phyloP scores from a whole-genome alignment of 2,113 vertebrate species.

The Atlantisia rogersi region DNA sequence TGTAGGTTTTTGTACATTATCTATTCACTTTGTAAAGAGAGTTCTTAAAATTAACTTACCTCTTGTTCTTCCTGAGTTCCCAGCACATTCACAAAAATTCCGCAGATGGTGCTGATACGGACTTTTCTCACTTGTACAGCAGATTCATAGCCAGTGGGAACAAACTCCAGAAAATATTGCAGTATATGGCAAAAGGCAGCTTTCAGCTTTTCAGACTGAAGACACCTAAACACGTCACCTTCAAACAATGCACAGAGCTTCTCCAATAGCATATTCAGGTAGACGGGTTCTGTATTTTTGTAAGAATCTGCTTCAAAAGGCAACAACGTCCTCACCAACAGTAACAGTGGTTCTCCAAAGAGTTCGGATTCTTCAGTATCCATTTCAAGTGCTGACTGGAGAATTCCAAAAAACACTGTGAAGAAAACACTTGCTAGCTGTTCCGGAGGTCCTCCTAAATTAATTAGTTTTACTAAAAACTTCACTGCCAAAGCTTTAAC shows the following conservation, averaged over 20 bases:
- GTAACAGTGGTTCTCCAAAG: conserved; percentile 82
- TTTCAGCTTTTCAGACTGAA: conserved; percentile 80
- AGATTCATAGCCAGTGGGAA: conserved; percentile 84
- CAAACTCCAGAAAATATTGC: conserved; percentile 84
- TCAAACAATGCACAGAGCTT: conserved; percentile 82
- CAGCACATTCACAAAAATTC: conserved; percentile 77
- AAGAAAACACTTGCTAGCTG: conserved; percentile 85
- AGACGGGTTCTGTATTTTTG: conserved; percentile 82
- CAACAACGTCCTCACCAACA: conserved; percentile 82
- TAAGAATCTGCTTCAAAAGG: conserved; percentile 72
- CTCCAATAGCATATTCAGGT: conserved; percentile 88
- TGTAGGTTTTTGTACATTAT: not conserved
- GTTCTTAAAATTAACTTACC: conserved; percentile 72
- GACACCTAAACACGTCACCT: conserved; percentile 66
- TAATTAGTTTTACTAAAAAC: conserved; percentile 81
- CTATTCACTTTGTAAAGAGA: not conserved
- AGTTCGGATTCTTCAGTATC: conserved; percentile 64
- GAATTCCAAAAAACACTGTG: conserved; percentile 79
- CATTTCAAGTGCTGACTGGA: conserved; percentile 75
- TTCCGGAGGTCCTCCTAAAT: conserved; percentile 85
- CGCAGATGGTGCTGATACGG: conserved; percentile 80
- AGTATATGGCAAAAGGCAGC: conserved; percentile 84
- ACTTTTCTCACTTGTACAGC: conserved; percentile 78
- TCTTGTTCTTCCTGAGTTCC: conserved; percentile 82
- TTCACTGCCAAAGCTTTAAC: conserved; percentile 79